Conservation (phyloP, 2,888 invertebrate genomes). For the Agrochola macilenta region DNA sequence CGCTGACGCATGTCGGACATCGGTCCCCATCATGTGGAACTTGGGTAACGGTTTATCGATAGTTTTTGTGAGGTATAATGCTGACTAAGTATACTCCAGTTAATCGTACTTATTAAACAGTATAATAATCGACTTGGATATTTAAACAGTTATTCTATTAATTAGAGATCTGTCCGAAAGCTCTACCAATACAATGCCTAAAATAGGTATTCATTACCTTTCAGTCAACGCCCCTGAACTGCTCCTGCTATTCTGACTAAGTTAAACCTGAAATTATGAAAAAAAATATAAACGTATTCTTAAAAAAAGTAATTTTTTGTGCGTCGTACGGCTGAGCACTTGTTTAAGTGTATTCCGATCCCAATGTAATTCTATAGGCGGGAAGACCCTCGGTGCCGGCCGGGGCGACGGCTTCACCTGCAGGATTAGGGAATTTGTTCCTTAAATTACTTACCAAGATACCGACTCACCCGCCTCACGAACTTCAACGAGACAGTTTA, state of each 20-base stretch:
- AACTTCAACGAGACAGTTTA: constrained; percentile 78
- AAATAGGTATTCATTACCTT: no score
- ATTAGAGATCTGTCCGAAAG: neutral
- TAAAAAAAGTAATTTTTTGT: constrained; percentile 32
- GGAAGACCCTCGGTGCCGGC: constrained; percentile 80
- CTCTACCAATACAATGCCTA: neutral
- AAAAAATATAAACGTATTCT: neutral
- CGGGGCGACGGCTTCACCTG: constrained; percentile 76
- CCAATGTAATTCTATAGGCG: constrained; percentile 78
- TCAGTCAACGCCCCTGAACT: neutral
- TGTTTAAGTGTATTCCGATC: constrained; percentile 75
- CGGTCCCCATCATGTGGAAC: constrained; percentile 14
- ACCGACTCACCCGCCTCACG: constrained; percentile 56
- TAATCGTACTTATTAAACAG: neutral
- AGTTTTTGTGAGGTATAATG: constrained; percentile 12
- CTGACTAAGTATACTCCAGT: constrained; percentile 15
- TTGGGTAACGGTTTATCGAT: constrained; percentile 27
- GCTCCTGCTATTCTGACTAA: neutral
- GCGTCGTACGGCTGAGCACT: constrained; percentile 39
- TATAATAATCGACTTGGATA: neutral
- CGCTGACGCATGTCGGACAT: constrained; percentile 41
- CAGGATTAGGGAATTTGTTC: constrained; percentile 85
- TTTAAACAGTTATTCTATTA: neutral
- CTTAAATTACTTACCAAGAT: constrained; percentile 69
- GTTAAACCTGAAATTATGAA: neutral